phyloP scores from a whole-genome alignment of 2,888 invertebrate species.

The Hyalella azteca region DNA sequence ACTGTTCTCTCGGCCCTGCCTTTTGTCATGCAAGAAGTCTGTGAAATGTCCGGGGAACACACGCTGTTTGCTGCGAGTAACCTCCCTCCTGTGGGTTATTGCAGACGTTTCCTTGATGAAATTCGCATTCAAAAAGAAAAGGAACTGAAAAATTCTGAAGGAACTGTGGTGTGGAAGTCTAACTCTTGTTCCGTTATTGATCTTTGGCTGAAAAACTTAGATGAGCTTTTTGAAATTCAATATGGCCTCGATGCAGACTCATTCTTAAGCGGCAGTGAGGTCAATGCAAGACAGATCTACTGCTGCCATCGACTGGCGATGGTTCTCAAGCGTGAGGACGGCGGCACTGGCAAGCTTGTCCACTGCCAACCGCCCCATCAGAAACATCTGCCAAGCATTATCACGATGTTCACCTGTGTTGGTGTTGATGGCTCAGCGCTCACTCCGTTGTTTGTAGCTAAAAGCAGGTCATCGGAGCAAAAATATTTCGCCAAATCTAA shows the following conservation, averaged over 20 bases:
- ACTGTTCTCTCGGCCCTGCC: background rate
- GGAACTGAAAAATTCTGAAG: too few relatives aligned
- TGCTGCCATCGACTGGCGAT: background rate
- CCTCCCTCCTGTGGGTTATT: background rate
- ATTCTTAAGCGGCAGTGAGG: background rate
- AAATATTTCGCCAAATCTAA: background rate
- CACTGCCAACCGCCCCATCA: background rate
- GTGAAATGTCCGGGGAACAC: constrained; percentile 25
- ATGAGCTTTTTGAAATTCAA: background rate
- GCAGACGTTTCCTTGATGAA: background rate
- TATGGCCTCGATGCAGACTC: constrained; percentile 19
- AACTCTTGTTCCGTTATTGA: background rate
- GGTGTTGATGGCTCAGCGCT: background rate
- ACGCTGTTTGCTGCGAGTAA: background rate
- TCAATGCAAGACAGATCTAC: background rate
- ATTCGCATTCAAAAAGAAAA: too few relatives aligned
- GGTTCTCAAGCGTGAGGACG: background rate
- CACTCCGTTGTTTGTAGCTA: background rate
- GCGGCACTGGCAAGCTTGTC: background rate
- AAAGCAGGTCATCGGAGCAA: background rate
- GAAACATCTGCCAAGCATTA: background rate
- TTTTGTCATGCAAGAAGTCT: background rate
- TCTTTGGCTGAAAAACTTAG: background rate
- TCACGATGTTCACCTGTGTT: background rate
- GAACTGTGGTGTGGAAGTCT: background rate